Evolutionary conservation across 2,888 invertebrate genomes (phyloP).

Genomic region (Thumatha senex): DNA sequence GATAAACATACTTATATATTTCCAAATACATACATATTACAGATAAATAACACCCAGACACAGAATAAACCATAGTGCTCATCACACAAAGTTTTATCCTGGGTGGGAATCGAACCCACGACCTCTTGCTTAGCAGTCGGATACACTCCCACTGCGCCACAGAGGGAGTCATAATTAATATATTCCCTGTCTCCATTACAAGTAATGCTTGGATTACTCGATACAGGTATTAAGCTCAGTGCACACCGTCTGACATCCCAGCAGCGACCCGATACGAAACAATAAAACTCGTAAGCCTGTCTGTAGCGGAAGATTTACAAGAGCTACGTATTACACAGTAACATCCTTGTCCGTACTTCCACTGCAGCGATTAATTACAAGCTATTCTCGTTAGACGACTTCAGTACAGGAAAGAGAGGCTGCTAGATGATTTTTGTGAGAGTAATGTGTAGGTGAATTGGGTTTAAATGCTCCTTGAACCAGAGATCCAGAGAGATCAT

Average conservation of each 20-base stretch:
- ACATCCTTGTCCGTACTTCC: constrained; percentile 58
- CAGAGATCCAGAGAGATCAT: too few relatives aligned
- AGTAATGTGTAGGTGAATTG: too few relatives aligned
- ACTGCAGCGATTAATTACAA: constrained; percentile 37
- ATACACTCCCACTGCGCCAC: too few relatives aligned
- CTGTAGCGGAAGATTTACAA: constrained; percentile 77
- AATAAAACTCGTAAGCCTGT: constrained; percentile 81
- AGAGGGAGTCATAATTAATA: not conserved
- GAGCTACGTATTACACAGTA: constrained; percentile 75
- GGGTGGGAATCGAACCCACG: too few relatives aligned
- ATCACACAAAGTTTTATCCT: too few relatives aligned
- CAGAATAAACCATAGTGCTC: too few relatives aligned
- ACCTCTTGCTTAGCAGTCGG: too few relatives aligned
- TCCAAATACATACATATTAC: too few relatives aligned
- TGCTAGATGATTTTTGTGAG: too few relatives aligned
- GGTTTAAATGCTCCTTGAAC: too few relatives aligned
- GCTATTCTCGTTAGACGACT: constrained; percentile 22
- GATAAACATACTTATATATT: too few relatives aligned
- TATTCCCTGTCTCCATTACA: not conserved
- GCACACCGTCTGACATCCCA: constrained; percentile 39
- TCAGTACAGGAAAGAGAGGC: not conserved
- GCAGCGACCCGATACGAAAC: constrained; percentile 51
- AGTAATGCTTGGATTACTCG: not conserved
- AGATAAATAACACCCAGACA: too few relatives aligned
- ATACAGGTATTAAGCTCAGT: constrained; percentile 23